Conservation (phyloP, 2,113 vertebrate species). For the Dendrocopos noguchii region DNA sequence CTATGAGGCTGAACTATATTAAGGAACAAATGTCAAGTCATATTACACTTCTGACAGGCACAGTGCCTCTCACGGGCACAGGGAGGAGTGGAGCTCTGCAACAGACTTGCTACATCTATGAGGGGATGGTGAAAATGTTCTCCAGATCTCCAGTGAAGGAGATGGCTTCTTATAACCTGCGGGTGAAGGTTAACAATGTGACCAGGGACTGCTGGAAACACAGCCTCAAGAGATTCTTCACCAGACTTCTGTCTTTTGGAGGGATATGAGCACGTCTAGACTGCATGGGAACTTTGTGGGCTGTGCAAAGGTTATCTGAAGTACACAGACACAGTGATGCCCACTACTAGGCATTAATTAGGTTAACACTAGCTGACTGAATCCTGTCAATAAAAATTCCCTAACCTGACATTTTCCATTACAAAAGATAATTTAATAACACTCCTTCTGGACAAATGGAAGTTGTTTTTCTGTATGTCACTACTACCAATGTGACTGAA, state of each 20-base stretch:
- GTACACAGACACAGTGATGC: not conserved
- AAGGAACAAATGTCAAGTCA: conserved; percentile 13
- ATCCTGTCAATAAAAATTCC: not conserved
- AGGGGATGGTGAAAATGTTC: not conserved
- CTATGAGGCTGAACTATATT: not conserved
- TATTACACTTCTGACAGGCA: not conserved
- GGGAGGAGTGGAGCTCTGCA: not conserved
- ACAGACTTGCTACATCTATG: not conserved
- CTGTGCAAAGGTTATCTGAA: not conserved
- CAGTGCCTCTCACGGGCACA: not conserved
- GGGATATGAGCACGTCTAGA: not conserved
- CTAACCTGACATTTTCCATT: not conserved
- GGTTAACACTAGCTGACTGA: not conserved
- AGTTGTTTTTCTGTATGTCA: not conserved
- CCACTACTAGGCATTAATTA: not conserved
- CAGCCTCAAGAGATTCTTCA: accelerated
- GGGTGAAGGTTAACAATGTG: accelerated
- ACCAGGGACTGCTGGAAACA: not conserved
- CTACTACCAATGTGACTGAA: not conserved
- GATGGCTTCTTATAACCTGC: not conserved
- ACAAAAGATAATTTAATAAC: not conserved
- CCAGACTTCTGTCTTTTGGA: not conserved
- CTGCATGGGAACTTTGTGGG: not conserved
- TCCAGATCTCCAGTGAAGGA: not conserved
- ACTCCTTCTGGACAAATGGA: not conserved